Evolutionary conservation across 2,888 invertebrate species (phyloP).

Genomic region (Archips crataeganus): DNA sequence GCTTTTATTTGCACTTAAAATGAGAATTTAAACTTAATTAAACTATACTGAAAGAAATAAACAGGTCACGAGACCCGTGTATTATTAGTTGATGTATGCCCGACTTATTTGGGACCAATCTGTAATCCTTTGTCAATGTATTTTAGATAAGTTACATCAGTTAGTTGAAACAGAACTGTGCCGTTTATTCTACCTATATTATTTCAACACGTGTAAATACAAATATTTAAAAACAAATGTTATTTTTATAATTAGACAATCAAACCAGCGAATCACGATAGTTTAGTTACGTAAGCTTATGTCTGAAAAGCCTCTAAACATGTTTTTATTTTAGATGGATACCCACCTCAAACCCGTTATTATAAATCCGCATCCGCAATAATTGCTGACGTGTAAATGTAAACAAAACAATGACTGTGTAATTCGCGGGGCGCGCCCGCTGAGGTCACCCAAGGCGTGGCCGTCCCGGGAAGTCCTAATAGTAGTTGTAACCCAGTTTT

Average conservation of each 20-base stretch:
- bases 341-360: constrained; percentile 19
- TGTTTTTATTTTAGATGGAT: background rate
- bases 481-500: constrained; percentile 41
- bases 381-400: constrained; percentile 83
- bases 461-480: constrained; percentile 39
- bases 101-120: too few relatives aligned
- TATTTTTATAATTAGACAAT: too few relatives aligned
- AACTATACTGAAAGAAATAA: background rate
- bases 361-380: constrained; percentile 45
- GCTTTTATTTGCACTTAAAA: background rate
- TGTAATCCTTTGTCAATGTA: too few relatives aligned
- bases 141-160: too few relatives aligned
- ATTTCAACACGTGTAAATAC: too few relatives aligned
- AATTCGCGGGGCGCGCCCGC: constrained; percentile 63
- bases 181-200: too few relatives aligned
- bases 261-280: too few relatives aligned
- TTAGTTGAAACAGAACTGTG: too few relatives aligned
- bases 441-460: constrained; percentile 64
- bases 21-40: background rate
- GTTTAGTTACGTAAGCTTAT: background rate
- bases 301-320: background rate
- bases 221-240: too few relatives aligned
- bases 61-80: background rate
- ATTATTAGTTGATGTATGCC: too few relatives aligned
- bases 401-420: constrained; percentile 84